Evolutionary conservation across 2,888 invertebrate species (phyloP), one percentile per base, ranked within the genome.

Genomic region (Eurytoma adleriae): DNA sequence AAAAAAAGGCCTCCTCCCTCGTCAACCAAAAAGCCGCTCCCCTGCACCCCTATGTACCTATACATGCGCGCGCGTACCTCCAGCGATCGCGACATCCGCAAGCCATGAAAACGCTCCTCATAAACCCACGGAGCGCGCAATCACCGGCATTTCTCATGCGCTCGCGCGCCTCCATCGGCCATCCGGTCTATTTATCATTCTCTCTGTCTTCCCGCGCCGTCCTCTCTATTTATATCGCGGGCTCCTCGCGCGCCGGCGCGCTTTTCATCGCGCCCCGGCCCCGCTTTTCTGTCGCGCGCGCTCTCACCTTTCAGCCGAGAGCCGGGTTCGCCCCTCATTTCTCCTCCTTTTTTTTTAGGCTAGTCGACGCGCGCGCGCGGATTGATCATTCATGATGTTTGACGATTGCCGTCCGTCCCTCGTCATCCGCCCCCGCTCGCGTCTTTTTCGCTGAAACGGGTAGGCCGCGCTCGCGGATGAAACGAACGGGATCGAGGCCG

Each of bases 141-240:
- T 27, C n/a, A 16, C 56, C 24, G n/a, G 2, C 12, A 48, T 59
- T 57, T 20, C 50, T 69, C 62, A 54, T 30, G 12, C 62, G 5
- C 24, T 24, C 16, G 54, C 59, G 18, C 54, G 62, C n/a, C 48
- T 68, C 56, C 48, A 68, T 79, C 56, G 52, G 62, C 64, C 64
- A n/a, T 69, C 77, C 40, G 20, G 20, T 73, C 80, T 78, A 80
- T 81, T 76, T 82, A 72, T 70, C 77, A 78, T 83, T 83, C 83
- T 68, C 81, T 81, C 76, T 79, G 78, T 84, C 84, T 77, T 83
- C 72, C 81, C 70, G 82, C 80, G 83, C 69, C 78, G 82, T 84
- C 84, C 82, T 82, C 74, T 61, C 68, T 79, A 74, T 73, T 74
- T 74, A 73, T 68, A 62, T 67, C 61, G 20, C 68, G 54, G 20